phyloP scores from a whole-genome alignment of 2,888 invertebrate genomes.

The Empis livida region DNA sequence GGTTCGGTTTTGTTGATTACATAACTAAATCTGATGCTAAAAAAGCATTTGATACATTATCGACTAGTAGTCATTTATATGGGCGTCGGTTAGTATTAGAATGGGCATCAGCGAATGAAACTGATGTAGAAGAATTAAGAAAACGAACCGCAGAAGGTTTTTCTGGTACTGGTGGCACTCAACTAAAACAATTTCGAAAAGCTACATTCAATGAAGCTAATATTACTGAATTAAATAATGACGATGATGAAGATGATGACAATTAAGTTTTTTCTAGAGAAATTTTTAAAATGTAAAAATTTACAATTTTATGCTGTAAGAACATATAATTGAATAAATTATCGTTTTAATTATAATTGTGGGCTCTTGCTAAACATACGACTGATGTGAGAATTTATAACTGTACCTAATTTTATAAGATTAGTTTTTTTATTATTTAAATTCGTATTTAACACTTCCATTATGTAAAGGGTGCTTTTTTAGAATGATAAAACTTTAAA shows the following conservation, averaged over 20 bases:
- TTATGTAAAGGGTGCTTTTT: too few relatives aligned
- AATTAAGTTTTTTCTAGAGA: not conserved
- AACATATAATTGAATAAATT: too few relatives aligned
- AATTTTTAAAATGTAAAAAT: not conserved
- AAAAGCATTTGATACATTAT: slow-evolving; percentile 85
- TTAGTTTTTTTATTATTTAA: too few relatives aligned
- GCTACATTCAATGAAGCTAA: slow-evolving; percentile 33
- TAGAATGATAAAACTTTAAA: too few relatives aligned
- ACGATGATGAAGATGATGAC: slow-evolving; percentile 16
- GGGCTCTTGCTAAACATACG: too few relatives aligned
- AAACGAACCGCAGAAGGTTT: slow-evolving; percentile 71
- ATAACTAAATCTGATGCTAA: slow-evolving; percentile 81
- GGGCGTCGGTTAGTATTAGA: slow-evolving; percentile 89
- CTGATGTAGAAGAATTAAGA: slow-evolving; percentile 66
- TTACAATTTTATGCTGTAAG: not conserved
- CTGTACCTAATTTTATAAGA: too few relatives aligned
- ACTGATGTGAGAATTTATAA: too few relatives aligned
- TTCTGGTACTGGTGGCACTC: slow-evolving; percentile 26
- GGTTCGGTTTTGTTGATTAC: slow-evolving; percentile 95
- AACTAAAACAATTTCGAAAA: slow-evolving; percentile 34
- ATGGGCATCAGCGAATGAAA: slow-evolving; percentile 59
- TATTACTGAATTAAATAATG: slow-evolving; percentile 10
- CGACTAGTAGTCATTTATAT: slow-evolving; percentile 95
- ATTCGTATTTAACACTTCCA: too few relatives aligned
- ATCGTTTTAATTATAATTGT: too few relatives aligned